A percentile compares a stretch with the other conserved stretches of the same genome.
Conservation (phyloP, 2,113 vertebrate species). For the Litocranius walleri region DNA sequence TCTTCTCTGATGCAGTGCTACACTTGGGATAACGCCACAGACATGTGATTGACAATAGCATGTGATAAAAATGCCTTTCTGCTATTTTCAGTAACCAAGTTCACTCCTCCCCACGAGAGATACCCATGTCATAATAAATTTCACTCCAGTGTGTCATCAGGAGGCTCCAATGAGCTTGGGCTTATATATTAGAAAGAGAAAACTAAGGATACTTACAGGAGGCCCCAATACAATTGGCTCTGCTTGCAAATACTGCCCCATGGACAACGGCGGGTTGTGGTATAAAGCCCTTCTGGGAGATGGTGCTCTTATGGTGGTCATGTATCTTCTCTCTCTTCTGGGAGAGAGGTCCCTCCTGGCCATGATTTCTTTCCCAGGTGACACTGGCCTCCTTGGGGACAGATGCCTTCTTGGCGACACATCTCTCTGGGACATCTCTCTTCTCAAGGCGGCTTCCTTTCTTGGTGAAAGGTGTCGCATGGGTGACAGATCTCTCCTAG, state of each 20-base stretch:
- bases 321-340: constrained; percentile 88
- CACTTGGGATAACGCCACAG: background rate
- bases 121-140: background rate
- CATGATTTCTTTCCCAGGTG: constrained; percentile 87
- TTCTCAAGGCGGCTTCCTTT: constrained; percentile 85
- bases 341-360: constrained; percentile 92
- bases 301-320: constrained; percentile 84
- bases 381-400: constrained; percentile 87
- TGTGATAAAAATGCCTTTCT: background rate
- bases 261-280: constrained; percentile 85
- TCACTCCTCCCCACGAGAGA: background rate
- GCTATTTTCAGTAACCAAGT: background rate
- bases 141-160: background rate
- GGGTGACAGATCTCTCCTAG: constrained; percentile 85
- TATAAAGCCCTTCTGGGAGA: constrained; percentile 93
- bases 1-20: background rate
- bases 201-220: constrained; percentile 79
- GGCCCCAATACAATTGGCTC: constrained; percentile 84
- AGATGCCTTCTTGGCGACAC: constrained; percentile 88
- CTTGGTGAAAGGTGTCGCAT: constrained; percentile 87
- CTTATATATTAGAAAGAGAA: background rate
- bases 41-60: background rate
- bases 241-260: constrained; percentile 87
- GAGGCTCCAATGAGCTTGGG: background rate
- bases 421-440: constrained; percentile 88